These are phyloP conservation scores for Gisinianus flammeolus DNA, from an alignment of 2,888 invertebrate species.

Conservation along the genomic window DNA sequence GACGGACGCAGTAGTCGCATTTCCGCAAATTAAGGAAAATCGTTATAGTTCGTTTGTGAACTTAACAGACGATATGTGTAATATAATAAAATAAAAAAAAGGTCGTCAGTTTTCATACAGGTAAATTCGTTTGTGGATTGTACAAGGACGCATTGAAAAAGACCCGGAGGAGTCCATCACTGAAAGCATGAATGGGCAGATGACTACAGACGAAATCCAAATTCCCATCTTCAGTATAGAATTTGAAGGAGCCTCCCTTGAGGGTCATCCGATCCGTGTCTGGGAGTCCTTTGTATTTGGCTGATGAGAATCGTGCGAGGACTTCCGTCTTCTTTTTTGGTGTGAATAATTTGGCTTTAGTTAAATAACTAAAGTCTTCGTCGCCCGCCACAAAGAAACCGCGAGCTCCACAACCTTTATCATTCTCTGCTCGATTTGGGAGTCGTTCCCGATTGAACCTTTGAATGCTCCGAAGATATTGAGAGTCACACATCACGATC, in stretches of 20 bases:
- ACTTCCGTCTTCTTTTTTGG: neutral
- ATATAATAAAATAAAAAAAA: no score
- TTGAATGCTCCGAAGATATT: neutral
- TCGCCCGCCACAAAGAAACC: neutral
- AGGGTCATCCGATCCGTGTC: conserved; percentile 15
- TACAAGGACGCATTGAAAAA: conserved; percentile 78
- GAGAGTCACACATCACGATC: neutral
- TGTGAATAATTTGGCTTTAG: neutral
- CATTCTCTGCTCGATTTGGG: neutral
- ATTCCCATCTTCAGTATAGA: conserved; percentile 89
- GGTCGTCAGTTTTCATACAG: no score
- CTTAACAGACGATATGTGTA: no score
- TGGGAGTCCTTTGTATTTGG: neutral
- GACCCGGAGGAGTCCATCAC: conserved; percentile 88
- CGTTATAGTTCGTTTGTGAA: no score
- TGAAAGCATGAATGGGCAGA: conserved; percentile 76
- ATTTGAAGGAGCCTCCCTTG: conserved; percentile 83
- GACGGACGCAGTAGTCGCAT: no score
- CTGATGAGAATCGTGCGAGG: neutral
- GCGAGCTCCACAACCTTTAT: neutral
- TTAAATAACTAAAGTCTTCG: neutral
- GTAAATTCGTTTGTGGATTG: conserved; percentile 77
- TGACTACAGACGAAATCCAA: conserved; percentile 93
- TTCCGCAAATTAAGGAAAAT: no score
- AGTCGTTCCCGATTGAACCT: neutral